Base-by-base conservation (phyloP, 2,797 vertebrate genomes). In the Amazonetta brasiliensis region DNA sequence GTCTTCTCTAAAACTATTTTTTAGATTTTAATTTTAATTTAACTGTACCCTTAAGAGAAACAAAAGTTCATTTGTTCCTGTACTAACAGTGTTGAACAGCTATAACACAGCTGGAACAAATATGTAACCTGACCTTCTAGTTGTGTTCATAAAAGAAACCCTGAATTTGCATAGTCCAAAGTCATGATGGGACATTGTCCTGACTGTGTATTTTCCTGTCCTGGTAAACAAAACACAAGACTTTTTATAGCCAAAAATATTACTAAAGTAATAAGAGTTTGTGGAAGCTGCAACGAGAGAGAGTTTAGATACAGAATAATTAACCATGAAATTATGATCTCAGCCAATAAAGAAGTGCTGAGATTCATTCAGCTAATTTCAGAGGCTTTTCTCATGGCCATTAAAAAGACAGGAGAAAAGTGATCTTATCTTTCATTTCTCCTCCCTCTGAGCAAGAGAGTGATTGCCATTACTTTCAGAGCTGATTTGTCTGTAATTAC, bases 361-460 rank as follows among this genome's bases (percentile, higher is more conserved):
- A 85, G 78, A 94, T 87, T 91, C 92, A 90, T 92, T 93, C 92
- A 92, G 21, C 72, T 93, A 62, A 95, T 96, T 96, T 94, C 88
- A 83, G 91, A 78, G 56, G 46, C 11, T 87, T 92, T 87, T 91
- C 92, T 81, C n/a, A 58, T 44, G 71, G 81, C 58, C 68, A 72
- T 96, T 89, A 94, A 90, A 93, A 92, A 92, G 69, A 67, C 23
- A 92, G 52, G 44, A 92, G 35, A 88, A 94, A 88, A 97, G 69
- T 0, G 3, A 91, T 93, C 37, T 68, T 92, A 91, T 88, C 75
- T 94, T 93, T 80, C 19, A 7, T 85, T 88, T 89, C 75, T 92
- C 88, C 90, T 94, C 94, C 91, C 50, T 74, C 71, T 54, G 55
- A 81, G 62, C 66, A 66, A 66, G 41, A 58, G 35, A 90, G 43